Conservation (phyloP, 30 jellyfish, hydroid and myxozoan species). For the Mastigias papua region DNA sequence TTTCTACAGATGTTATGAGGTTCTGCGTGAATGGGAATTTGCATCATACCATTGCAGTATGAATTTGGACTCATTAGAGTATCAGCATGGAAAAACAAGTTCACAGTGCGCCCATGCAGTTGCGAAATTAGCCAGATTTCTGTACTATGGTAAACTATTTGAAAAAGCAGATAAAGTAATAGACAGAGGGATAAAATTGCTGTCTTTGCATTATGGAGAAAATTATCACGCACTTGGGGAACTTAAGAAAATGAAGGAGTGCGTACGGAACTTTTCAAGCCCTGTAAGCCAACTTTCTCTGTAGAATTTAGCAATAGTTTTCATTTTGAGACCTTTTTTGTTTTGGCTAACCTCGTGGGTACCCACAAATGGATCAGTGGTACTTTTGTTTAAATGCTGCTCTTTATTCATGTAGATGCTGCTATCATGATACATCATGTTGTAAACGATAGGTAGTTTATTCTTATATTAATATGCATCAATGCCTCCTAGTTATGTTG, state of each 20-base stretch:
- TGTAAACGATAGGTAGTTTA: too few relatives aligned
- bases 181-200: conserved; percentile 69
- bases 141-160: conserved; percentile 56
- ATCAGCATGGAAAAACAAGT: conserved; percentile 69
- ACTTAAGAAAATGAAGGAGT: conserved; percentile 62
- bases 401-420: too few relatives aligned
- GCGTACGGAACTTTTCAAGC: conserved; percentile 55
- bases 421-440: too few relatives aligned
- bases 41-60: conserved; percentile 79
- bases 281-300: conserved; percentile 66
- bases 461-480: too few relatives aligned
- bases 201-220: conserved; percentile 74
- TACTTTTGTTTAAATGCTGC: too few relatives aligned
- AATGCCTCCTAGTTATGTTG: too few relatives aligned
- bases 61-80: conserved; percentile 71
- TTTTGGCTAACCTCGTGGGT: too few relatives aligned
- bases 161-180: conserved; percentile 64
- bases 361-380: too few relatives aligned
- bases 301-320: conserved; percentile 15
- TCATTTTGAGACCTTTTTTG: too few relatives aligned
- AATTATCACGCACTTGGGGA: conserved; percentile 53
- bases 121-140: conserved; percentile 50
- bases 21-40: conserved; percentile 79
- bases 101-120: conserved; percentile 73
- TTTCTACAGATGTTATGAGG: conserved; percentile 68